These are phyloP conservation scores for Tapirus terrestris DNA, from an alignment of 2,113 vertebrate species.

Conservation along the genomic window DNA sequence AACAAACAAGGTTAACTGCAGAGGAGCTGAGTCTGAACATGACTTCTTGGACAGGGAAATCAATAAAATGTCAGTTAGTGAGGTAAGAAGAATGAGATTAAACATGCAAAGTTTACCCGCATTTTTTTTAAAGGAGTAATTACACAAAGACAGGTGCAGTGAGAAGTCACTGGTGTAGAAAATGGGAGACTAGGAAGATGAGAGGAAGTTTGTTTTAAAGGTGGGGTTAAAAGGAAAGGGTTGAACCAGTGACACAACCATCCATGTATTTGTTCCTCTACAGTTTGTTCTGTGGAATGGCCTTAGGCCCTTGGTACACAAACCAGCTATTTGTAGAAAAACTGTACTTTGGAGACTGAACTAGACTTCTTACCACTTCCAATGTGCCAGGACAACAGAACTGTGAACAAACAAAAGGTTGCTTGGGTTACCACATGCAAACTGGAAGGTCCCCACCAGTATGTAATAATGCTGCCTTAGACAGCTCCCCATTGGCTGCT, in stretches of 20 bases:
- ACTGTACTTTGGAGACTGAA: neutral
- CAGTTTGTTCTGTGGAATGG: neutral
- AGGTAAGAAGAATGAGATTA: constrained; percentile 84
- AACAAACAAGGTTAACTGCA: constrained; percentile 79
- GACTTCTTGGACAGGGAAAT: constrained; percentile 82
- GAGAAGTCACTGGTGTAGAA: constrained; percentile 73
- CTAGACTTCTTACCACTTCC: constrained; percentile 14
- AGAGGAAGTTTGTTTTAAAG: constrained; percentile 80
- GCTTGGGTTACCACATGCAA: neutral
- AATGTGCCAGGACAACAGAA: neutral
- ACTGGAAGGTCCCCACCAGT: neutral
- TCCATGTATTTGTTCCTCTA: neutral
- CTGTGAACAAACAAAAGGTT: constrained; percentile 38
- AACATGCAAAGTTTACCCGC: constrained; percentile 67
- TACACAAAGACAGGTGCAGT: constrained; percentile 81
- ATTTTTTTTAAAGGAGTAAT: constrained; percentile 77
- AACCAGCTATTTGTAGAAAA: constrained; percentile 56
- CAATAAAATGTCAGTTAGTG: constrained; percentile 71
- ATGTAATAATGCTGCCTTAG: neutral
- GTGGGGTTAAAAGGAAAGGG: constrained; percentile 65
- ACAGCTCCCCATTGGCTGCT: neutral
- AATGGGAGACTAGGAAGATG: constrained; percentile 73
- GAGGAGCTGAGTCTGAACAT: constrained; percentile 84
- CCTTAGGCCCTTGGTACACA: neutral
- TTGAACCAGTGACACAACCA: constrained; percentile 39